A percentile compares a stretch with the other conserved stretches of the same genome.
Evolutionary conservation across 2,888 invertebrate genomes (phyloP).

Genomic region (Calliopum simillimum): DNA sequence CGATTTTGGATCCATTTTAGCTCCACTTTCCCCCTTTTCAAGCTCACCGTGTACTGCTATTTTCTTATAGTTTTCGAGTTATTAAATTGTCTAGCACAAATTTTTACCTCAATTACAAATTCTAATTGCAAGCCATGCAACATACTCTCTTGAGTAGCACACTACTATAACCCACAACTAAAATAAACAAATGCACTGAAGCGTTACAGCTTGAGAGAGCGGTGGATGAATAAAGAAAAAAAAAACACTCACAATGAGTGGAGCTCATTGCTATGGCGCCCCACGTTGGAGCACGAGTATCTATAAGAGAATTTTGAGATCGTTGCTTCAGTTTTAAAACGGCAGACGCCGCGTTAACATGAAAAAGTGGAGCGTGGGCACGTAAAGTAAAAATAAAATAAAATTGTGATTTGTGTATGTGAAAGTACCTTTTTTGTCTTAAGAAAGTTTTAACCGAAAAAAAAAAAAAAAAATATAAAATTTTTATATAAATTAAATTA

Average conservation of each 20-base stretch:
- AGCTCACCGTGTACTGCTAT: too few relatives aligned
- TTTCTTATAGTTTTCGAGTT: too few relatives aligned
- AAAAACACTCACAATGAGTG: neutral
- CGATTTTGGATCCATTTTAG: too few relatives aligned
- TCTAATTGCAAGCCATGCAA: too few relatives aligned
- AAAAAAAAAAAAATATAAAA: neutral
- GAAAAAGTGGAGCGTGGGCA: neutral
- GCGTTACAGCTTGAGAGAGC: too few relatives aligned
- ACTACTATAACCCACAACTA: too few relatives aligned
- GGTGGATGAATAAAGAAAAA: too few relatives aligned
- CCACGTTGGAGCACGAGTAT: constrained; percentile 24
- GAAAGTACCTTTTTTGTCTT: neutral
- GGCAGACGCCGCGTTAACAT: constrained; percentile 43
- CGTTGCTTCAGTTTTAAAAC: constrained; percentile 43
- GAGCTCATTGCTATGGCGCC: neutral
- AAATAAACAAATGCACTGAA: too few relatives aligned
- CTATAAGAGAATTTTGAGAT: constrained; percentile 44
- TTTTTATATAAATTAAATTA: constrained; percentile 13
- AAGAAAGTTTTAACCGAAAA: neutral
- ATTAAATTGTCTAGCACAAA: too few relatives aligned
- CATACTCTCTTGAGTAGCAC: too few relatives aligned
- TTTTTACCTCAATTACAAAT: too few relatives aligned
- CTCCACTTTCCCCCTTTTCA: too few relatives aligned
- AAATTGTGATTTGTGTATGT: neutral
- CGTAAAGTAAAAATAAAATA: neutral